Conservation (phyloP, 2,888 invertebrate genomes). For the Dryocosmus kuriphilus region DNA sequence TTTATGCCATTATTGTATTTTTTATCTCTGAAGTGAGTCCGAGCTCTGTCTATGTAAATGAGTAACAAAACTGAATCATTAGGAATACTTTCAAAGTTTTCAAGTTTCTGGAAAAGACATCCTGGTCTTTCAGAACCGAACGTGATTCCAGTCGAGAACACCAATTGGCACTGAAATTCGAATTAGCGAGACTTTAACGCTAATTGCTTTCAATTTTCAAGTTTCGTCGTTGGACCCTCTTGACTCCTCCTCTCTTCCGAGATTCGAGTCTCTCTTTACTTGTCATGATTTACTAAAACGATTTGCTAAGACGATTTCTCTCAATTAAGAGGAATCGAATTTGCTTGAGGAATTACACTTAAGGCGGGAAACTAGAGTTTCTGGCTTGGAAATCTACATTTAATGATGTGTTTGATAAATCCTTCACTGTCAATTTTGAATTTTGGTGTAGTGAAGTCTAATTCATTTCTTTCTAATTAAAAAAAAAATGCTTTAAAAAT, state of each 20-base stretch:
- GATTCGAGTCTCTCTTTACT: constrained; percentile 44
- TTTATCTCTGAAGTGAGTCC: too few relatives aligned
- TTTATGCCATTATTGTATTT: too few relatives aligned
- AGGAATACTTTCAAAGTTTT: background rate
- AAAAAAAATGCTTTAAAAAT: too few relatives aligned
- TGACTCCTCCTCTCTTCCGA: constrained; percentile 22
- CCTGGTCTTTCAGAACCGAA: constrained; percentile 37
- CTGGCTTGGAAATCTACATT: constrained; percentile 9
- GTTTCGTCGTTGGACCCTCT: constrained; percentile 45
- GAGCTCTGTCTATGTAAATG: too few relatives aligned
- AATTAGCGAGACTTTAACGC: constrained; percentile 57
- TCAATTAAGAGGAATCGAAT: constrained; percentile 34
- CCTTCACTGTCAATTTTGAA: background rate
- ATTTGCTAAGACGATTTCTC: constrained; percentile 32
- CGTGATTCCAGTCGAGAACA: constrained; percentile 54
- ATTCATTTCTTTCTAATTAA: background rate
- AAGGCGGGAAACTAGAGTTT: background rate
- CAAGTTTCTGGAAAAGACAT: constrained; percentile 22
- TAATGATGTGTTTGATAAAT: constrained; percentile 4
- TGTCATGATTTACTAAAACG: constrained; percentile 34
- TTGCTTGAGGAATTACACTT: constrained; percentile 34
- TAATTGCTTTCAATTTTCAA: constrained; percentile 57
- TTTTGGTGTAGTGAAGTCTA: background rate
- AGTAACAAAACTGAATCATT: background rate
- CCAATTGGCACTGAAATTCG: constrained; percentile 55